Percentiles rank a stretch among this genome's conserved stretches.
These are phyloP conservation scores for Sinohyriopsis cumingii DNA, from an alignment of 2,888 invertebrate species.

Conservation along the genomic window DNA sequence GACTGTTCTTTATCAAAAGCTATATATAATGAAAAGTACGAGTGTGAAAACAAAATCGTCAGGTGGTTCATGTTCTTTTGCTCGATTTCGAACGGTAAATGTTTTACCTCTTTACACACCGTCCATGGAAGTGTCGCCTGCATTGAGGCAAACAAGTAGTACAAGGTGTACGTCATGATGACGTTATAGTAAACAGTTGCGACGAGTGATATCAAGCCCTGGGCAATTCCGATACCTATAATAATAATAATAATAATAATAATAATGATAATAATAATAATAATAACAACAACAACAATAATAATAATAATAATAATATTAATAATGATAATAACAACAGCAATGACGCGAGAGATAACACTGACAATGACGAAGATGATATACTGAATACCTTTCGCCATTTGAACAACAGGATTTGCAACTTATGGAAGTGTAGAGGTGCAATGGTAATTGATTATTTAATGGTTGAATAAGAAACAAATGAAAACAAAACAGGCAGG, in stretches of 20 bases:
- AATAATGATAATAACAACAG: neutral
- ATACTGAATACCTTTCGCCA: too few species aligned
- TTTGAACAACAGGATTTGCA: too few species aligned
- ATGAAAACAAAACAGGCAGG: too few species aligned
- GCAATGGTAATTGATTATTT: too few species aligned
- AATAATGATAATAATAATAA: neutral
- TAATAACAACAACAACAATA: neutral
- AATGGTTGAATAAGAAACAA: too few species aligned
- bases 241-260: constrained; percentile 3
- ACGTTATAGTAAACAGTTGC: constrained; percentile 97
- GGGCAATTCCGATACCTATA: constrained; percentile 90
- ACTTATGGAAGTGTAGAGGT: too few species aligned
- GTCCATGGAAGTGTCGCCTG: constrained; percentile 90
- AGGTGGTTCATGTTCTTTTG: too few species aligned
- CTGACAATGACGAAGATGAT: too few species aligned
- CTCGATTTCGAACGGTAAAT: neutral
- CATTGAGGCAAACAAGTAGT: constrained; percentile 92
- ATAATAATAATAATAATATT: neutral
- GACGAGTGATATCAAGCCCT: constrained; percentile 92
- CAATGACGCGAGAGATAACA: too few species aligned
- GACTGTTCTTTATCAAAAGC: too few species aligned
- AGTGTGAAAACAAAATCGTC: too few species aligned
- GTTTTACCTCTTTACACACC: constrained; percentile 79
- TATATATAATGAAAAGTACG: too few species aligned
- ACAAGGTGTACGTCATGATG: constrained; percentile 97